Evolutionary conservation across 2,797 vertebrate species (phyloP).

Genomic region (Agapornis canus): DNA sequence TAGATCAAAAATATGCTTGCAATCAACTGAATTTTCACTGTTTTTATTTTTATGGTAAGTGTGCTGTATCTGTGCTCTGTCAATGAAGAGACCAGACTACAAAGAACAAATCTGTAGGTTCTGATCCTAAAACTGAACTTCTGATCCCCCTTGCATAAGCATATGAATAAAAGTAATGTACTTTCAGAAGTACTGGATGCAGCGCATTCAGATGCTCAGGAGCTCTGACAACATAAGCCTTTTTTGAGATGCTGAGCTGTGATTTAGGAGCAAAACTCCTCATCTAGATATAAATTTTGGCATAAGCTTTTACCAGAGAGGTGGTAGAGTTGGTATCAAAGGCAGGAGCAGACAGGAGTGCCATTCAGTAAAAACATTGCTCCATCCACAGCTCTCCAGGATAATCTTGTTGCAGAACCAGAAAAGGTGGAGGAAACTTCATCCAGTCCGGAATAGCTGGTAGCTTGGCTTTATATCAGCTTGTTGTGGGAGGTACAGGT

Average conservation of each 20-base stretch:
- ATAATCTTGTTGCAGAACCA: conserved; percentile 13
- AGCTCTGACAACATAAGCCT: background rate
- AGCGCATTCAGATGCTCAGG: background rate
- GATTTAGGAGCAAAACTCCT: background rate
- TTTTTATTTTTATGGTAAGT: background rate
- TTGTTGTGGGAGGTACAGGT: background rate
- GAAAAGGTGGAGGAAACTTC: background rate
- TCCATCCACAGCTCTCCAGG: background rate
- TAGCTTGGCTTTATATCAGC: background rate
- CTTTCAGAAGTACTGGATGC: background rate
- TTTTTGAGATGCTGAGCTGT: background rate
- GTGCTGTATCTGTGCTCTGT: background rate
- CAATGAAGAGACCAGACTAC: background rate
- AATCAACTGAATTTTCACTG: background rate
- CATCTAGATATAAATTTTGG: background rate
- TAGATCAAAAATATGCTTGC: background rate
- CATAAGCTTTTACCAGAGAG: background rate
- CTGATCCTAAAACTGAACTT: background rate
- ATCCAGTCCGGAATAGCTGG: background rate
- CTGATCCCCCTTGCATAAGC: rapidly evolving
- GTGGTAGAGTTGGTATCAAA: background rate
- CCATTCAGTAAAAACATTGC: background rate
- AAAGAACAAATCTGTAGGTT: background rate
- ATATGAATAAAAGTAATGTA: background rate
- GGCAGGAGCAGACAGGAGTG: background rate